Percentiles rank a stretch among this genome's conserved stretches.
Conservation (phyloP, 37 sponge, comb jelly and placozoan species). For the Aplysina aerophoba region DNA sequence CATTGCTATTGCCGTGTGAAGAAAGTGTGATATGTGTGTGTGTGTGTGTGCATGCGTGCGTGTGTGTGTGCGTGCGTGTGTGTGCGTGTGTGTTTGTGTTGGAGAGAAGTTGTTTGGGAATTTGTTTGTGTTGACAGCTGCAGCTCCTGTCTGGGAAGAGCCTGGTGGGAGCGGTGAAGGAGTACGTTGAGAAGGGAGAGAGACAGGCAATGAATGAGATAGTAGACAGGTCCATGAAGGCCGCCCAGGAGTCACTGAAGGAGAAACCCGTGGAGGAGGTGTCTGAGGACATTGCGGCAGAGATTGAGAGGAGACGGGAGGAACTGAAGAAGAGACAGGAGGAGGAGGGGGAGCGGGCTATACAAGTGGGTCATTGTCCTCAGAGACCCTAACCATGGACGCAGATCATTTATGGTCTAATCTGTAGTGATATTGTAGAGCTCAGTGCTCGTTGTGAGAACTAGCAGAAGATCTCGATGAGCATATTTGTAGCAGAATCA, state of each 20-base stretch:
- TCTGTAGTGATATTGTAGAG: too few relatives aligned
- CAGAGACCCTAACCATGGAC: too few relatives aligned
- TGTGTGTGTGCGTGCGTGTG: background rate
- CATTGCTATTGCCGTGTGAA: too few relatives aligned
- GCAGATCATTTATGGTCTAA: too few relatives aligned
- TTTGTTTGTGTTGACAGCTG: constrained; percentile 31
- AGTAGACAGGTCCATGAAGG: constrained; percentile 59
- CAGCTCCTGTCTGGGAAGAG: constrained; percentile 71
- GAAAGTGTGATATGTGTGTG: too few relatives aligned
- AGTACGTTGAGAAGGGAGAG: constrained; percentile 88
- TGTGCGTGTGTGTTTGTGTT: constrained; percentile 1
- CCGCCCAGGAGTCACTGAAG: constrained; percentile 53
- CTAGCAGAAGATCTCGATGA: too few relatives aligned
- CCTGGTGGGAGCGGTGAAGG: constrained; percentile 68
- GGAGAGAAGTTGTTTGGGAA: background rate
- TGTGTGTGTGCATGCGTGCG: constrained; percentile 4
- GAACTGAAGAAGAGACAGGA: background rate
- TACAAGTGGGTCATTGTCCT: constrained; percentile 17
- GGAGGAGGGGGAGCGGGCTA: constrained; percentile 3
- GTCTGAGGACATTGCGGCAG: constrained; percentile 11
- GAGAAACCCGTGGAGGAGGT: constrained; percentile 10
- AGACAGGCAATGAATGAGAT: constrained; percentile 78
- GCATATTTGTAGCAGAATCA: too few relatives aligned
- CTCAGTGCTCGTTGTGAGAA: too few relatives aligned
- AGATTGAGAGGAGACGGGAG: constrained; percentile 14